phyloP scores from a whole-genome alignment of 2,888 invertebrate species.

The Platycheirus albimanus region DNA sequence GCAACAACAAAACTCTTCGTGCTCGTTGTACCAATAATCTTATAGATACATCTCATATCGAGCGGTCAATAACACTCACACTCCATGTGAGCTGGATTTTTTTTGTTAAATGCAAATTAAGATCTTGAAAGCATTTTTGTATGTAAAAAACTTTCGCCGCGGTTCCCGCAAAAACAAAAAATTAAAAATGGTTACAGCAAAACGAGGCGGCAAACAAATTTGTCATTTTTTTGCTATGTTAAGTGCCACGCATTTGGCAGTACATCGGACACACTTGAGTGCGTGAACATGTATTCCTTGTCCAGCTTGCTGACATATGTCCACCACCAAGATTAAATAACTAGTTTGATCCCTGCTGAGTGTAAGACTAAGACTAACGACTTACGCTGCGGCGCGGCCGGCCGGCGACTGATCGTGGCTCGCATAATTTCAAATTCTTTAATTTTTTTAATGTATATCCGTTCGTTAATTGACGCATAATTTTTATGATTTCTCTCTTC shows the following conservation, averaged over 20 bases:
- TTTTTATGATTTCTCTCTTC: slow-evolving; percentile 58
- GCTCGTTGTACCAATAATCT: no score
- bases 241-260: slow-evolving; percentile 52
- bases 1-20: no score
- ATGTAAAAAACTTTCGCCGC: slow-evolving; percentile 56
- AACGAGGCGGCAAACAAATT: slow-evolving; percentile 34
- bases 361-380: no score
- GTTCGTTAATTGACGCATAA: slow-evolving; percentile 55
- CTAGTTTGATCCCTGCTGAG: slow-evolving; percentile 62
- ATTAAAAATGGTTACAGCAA: slow-evolving; percentile 6
- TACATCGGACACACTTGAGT: slow-evolving; percentile 11
- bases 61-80: no score
- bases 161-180: slow-evolving; percentile 26
- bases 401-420: slow-evolving; percentile 5
- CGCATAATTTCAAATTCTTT: slow-evolving; percentile 39
- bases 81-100: background rate
- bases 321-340: slow-evolving; percentile 1
- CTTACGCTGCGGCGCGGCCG: no score
- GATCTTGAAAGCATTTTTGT: background rate
- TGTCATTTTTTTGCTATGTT: slow-evolving; percentile 32
- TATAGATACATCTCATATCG: no score
- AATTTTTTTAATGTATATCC: slow-evolving; percentile 36
- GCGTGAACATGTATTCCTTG: background rate
- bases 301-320: slow-evolving; percentile 32
- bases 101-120: background rate